Evolutionary conservation across 2,888 invertebrate genomes (phyloP), one percentile per base, ranked within the genome.

Genomic region (Lamproptera curius): DNA sequence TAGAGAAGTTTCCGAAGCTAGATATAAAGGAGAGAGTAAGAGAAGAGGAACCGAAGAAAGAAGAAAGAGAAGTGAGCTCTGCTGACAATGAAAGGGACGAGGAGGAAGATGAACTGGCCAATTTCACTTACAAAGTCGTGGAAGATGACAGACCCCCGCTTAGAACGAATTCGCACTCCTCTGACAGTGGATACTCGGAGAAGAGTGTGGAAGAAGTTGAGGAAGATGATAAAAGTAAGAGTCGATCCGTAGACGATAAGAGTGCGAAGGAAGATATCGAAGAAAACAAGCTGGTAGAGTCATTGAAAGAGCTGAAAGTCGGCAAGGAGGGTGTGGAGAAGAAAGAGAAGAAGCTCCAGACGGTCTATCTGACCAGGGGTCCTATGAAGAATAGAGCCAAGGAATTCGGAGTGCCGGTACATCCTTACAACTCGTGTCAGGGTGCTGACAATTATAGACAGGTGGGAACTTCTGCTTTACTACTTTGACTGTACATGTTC

Each of bases 121-220:
- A 76, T 37, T 83, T 83, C 48, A 59, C 71, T 0, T 63, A 63
- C 33, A 74, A 73, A 61, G 52, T 67, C 0, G 66, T 82, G 4
- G 65, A 73, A 28, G 75, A 75, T 1, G 46, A 42, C 0, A 52
- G 59, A 0, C 62, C 60, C 45, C 57, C 56, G 1, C 63, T 62
- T 1, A 69, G 80, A 28, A 72, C 73, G 1, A 63, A 75, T 10
- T 83, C 83, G 0, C 76, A 84, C 2, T 70, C 74, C 0, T 85
- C 86, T 0, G 85, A 85, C 56, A 85, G 85, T 16, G 86, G 86
- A 0, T 82, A 67, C 17, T 61, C 73, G 0, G 84, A 83, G 1
- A 67, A 66, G 34, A 46, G 51, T 6, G 35, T 45, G 11, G 46
- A 43, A 9, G 54, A 55, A 2, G 57, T 54, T 4, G 50, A 55